These are phyloP conservation scores for Endotricha flammealis DNA, from an alignment of 2,888 invertebrate species.

Conservation along the genomic window DNA sequence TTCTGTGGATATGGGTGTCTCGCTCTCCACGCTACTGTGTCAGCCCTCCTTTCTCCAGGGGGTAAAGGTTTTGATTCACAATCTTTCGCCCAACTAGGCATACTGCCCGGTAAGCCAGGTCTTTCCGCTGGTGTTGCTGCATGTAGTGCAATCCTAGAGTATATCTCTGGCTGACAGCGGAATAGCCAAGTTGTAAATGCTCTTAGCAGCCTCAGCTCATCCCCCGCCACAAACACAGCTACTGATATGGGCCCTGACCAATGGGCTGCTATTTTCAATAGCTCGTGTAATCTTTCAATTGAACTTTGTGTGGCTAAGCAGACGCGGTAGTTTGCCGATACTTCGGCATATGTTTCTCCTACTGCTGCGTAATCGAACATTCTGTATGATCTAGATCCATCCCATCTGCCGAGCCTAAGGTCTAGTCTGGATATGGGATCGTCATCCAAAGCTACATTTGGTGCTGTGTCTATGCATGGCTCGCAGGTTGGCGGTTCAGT, in stretches of 20 bases:
- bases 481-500: constrained; percentile 53
- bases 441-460: constrained; percentile 46
- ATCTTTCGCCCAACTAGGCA: constrained; percentile 74
- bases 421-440: constrained; percentile 79
- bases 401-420: constrained; percentile 85
- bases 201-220: constrained; percentile 85
- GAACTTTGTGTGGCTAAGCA: constrained; percentile 93
- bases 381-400: constrained; percentile 82
- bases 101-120: constrained; percentile 80
- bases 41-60: constrained; percentile 77
- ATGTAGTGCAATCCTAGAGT: constrained; percentile 86
- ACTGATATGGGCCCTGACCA: constrained; percentile 93
- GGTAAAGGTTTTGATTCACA: constrained; percentile 85
- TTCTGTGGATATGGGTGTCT: constrained; percentile 92
- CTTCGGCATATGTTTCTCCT: constrained; percentile 81
- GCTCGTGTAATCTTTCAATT: constrained; percentile 86
- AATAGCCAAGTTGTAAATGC: constrained; percentile 87
- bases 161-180: constrained; percentile 84
- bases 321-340: constrained; percentile 79
- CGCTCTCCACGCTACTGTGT: constrained; percentile 84
- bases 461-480: constrained; percentile 49
- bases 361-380: constrained; percentile 85
- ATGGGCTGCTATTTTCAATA: constrained; percentile 87
- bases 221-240: constrained; percentile 87
- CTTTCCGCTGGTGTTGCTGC: constrained; percentile 82